Evolutionary conservation across 2,113 vertebrate species (phyloP).

Genomic region (Neolamprologus devosi): DNA sequence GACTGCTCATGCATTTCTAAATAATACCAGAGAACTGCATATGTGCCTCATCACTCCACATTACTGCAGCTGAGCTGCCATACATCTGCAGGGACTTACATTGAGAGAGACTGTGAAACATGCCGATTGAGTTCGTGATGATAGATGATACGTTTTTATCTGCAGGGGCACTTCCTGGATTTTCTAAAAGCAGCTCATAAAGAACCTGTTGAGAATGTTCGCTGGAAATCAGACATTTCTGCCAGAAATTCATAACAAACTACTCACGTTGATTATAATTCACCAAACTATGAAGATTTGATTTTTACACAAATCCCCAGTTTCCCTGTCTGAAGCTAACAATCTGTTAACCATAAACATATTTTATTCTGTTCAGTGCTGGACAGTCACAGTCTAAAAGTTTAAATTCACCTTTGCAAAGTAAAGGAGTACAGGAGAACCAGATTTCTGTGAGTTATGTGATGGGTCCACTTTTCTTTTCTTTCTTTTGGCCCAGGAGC

Average conservation of each 20-base stretch:
- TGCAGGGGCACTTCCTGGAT: not conserved
- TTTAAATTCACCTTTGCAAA: not conserved
- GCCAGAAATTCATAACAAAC: not conserved
- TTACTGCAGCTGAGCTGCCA: not conserved
- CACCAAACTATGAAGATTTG: not conserved
- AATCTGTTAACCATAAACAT: not conserved
- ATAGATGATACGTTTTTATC: accelerated
- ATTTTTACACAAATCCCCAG: not conserved
- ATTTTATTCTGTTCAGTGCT: not conserved
- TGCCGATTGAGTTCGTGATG: accelerated
- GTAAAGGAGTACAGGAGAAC: not conserved
- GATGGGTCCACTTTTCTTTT: not conserved
- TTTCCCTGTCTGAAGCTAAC: not conserved
- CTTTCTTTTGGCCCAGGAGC: not conserved
- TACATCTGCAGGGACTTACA: not conserved
- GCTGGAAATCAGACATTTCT: not conserved
- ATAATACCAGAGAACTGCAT: slow-evolving; percentile 15
- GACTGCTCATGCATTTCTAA: slow-evolving; percentile 36
- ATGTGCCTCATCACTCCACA: not conserved
- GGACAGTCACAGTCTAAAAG: accelerated
- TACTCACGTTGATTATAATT: accelerated
- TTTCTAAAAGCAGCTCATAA: not conserved
- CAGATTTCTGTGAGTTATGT: not conserved
- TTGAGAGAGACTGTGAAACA: not conserved
- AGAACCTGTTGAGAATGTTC: not conserved